Conservation (phyloP, 2,888 invertebrate genomes). For the Malacosoma neustria region DNA sequence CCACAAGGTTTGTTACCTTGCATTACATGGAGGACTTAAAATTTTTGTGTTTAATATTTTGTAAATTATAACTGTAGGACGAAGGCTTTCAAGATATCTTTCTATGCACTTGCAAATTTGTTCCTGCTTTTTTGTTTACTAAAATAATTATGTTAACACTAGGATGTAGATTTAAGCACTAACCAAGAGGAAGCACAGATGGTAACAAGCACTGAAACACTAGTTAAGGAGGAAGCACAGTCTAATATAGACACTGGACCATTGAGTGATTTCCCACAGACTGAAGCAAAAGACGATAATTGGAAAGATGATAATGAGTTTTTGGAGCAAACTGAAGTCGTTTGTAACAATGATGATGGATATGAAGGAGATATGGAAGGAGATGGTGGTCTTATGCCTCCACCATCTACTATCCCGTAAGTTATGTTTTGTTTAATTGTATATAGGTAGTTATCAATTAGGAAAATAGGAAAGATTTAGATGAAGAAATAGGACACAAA, state of each 20-base stretch:
- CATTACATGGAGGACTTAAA: too few relatives aligned
- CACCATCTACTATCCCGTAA: slow-evolving; percentile 79
- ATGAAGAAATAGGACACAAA: too few relatives aligned
- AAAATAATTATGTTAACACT: slow-evolving; percentile 43
- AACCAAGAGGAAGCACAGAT: slow-evolving; percentile 32
- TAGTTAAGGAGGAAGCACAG: slow-evolving; percentile 18
- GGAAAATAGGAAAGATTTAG: too few relatives aligned
- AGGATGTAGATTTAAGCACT: slow-evolving; percentile 43
- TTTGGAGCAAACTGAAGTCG: slow-evolving; percentile 34
- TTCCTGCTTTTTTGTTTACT: slow-evolving; percentile 12
- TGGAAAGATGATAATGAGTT: slow-evolving; percentile 27
- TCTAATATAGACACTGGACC: slow-evolving; percentile 19
- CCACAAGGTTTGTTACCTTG: too few relatives aligned
- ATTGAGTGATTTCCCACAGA: slow-evolving; percentile 52
- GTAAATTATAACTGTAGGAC: too few relatives aligned
- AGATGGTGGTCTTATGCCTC: slow-evolving; percentile 90
- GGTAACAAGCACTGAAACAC: slow-evolving; percentile 12
- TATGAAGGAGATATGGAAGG: slow-evolving; percentile 76
- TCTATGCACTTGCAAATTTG: too few relatives aligned
- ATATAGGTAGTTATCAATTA: too few relatives aligned
- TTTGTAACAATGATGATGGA: slow-evolving; percentile 75
- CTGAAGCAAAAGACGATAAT: slow-evolving; percentile 25
- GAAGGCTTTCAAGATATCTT: too few relatives aligned
- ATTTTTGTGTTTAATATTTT: too few relatives aligned
- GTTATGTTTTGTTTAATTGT: slow-evolving; percentile 23